Percentiles rank a stretch among this genome's conserved stretches.
Evolutionary conservation across 2,888 invertebrate species (phyloP).

Genomic region (Entomobrya multifasciata): DNA sequence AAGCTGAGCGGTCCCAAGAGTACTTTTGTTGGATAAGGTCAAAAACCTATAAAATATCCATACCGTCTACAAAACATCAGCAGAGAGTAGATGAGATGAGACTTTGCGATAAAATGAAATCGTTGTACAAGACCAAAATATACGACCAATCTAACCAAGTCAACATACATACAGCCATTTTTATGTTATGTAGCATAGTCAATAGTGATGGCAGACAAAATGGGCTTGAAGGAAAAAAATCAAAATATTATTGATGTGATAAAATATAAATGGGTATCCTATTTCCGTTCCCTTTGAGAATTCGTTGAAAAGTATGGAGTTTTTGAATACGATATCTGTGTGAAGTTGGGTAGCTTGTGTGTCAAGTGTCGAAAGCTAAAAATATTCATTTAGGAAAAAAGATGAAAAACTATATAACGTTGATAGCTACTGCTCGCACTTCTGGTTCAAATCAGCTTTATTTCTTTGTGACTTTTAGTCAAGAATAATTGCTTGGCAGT

Average conservation of each 20-base stretch:
- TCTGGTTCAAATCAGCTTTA: too few relatives aligned
- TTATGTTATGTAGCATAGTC: background rate
- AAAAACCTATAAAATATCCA: conserved; percentile 31
- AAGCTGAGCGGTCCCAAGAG: conserved; percentile 40
- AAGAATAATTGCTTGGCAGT: too few relatives aligned
- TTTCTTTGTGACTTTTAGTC: too few relatives aligned
- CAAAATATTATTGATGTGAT: background rate
- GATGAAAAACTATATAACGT: background rate
- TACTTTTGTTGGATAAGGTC: conserved; percentile 50
- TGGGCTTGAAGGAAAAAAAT: background rate
- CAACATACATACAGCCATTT: background rate
- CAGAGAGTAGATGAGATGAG: background rate
- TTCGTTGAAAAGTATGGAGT: background rate
- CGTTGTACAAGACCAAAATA: background rate
- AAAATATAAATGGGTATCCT: background rate
- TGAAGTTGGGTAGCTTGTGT: background rate
- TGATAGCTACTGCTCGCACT: too few relatives aligned
- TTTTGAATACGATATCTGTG: background rate
- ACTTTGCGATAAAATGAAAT: background rate
- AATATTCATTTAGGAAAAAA: background rate
- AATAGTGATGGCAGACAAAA: background rate
- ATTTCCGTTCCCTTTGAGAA: background rate
- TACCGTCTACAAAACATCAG: background rate
- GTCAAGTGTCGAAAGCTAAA: conserved; percentile 35
- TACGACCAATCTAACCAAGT: background rate